Evolutionary conservation across 2,113 vertebrate species (phyloP).

Genomic region (Anarrhichthys ocellatus): DNA sequence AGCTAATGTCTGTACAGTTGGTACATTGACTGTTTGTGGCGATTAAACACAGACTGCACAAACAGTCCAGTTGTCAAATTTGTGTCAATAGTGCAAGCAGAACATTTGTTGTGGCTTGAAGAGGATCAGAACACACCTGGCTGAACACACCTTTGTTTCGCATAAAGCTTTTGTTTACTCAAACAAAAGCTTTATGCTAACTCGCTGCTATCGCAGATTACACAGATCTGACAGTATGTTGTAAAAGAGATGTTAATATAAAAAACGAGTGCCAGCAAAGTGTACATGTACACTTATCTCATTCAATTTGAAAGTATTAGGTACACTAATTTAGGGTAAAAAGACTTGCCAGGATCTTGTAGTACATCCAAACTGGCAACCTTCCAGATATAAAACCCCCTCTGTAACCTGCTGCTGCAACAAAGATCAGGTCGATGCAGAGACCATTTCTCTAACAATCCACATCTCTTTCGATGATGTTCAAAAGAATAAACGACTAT

Average conservation of each 20-base stretch:
- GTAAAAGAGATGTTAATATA: no score
- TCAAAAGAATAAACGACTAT: neutral
- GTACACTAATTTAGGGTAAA: neutral
- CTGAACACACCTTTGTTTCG: no score
- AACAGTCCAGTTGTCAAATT: no score
- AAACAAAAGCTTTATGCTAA: neutral
- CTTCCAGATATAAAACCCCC: neutral
- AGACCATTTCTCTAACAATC: neutral
- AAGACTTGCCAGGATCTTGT: neutral
- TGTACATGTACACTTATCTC: neutral
- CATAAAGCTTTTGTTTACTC: neutral
- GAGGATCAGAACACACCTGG: neutral
- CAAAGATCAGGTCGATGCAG: neutral
- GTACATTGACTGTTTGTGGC: no score
- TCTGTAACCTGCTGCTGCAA: neutral
- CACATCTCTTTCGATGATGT: constrained; percentile 3
- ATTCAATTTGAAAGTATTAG: neutral
- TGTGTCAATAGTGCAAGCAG: neutral
- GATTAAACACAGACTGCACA: no score
- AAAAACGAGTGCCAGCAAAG: no score
- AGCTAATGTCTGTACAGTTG: neutral
- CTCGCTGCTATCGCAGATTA: no score
- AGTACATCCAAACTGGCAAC: constrained; percentile 15
- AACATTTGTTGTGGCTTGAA: neutral
- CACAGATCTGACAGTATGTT: no score